phyloP scores from a whole-genome alignment of 1,140 invertebrate species.

The Aporrectodea caliginosa region DNA sequence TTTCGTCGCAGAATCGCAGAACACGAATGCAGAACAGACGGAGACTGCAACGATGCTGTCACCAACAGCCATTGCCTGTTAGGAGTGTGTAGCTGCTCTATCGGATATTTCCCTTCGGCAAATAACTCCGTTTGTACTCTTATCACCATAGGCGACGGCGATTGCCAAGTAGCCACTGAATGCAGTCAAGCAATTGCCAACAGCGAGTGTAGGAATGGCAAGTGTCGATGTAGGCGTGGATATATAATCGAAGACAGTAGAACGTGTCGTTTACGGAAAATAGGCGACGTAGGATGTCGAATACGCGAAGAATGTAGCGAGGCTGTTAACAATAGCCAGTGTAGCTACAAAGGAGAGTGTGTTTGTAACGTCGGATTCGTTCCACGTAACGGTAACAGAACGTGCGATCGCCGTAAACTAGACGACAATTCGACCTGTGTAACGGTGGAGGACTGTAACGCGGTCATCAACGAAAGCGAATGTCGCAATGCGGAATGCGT shows the following conservation, averaged over 20 bases:
- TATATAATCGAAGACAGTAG: background rate
- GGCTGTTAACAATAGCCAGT: background rate
- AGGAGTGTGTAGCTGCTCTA: background rate
- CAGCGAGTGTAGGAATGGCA: background rate
- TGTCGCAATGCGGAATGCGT: conserved; percentile 25
- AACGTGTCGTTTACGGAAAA: background rate
- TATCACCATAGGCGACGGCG: background rate
- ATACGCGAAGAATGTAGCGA: background rate
- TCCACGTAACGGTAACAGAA: background rate
- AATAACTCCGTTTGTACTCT: background rate
- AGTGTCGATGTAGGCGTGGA: background rate
- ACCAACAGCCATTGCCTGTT: background rate
- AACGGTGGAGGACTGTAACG: background rate
- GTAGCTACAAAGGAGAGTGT: background rate
- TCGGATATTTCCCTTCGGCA: background rate
- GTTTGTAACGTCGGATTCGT: background rate
- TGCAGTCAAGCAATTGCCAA: background rate
- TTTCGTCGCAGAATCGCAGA: background rate
- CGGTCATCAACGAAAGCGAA: background rate
- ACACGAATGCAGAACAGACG: background rate
- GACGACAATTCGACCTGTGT: background rate
- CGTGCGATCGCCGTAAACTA: background rate
- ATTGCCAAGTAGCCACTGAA: background rate
- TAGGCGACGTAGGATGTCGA: background rate
- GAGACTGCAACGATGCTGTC: background rate